Conservation (phyloP, 2,888 invertebrate species). For the Apamea epomidion region DNA sequence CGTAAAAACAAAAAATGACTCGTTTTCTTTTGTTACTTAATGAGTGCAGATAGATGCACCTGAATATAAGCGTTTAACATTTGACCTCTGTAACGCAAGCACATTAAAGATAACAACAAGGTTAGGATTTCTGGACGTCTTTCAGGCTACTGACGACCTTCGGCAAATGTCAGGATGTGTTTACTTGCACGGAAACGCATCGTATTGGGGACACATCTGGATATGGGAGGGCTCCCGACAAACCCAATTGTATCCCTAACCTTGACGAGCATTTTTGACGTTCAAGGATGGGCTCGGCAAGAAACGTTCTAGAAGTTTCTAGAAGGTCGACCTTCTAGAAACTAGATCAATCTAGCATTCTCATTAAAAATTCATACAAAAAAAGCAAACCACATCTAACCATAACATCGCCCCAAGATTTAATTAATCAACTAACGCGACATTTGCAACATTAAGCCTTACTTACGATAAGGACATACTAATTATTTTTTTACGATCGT, state of each 20-base stretch:
- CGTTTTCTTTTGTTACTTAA: too few species aligned
- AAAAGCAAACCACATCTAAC: conserved; percentile 16
- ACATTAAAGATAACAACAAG: neutral
- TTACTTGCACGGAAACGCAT: neutral
- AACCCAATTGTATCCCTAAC: neutral
- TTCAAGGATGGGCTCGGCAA: neutral
- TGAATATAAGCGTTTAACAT: neutral
- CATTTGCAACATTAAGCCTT: conserved; percentile 82
- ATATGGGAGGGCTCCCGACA: neutral
- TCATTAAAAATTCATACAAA: conserved; percentile 5
- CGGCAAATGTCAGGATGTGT: too few species aligned
- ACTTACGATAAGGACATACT: conserved; percentile 78
- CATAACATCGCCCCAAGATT: conserved; percentile 61
- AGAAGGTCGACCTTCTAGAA: neutral
- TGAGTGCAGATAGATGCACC: neutral
- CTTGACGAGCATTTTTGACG: neutral
- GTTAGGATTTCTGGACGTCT: neutral
- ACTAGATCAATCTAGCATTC: neutral
- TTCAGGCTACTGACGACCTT: neutral
- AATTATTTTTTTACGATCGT: conserved; percentile 85
- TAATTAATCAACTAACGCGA: conserved; percentile 77
- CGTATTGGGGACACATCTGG: neutral
- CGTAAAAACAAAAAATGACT: too few species aligned
- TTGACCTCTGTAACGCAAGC: neutral
- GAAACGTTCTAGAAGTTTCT: too few species aligned